Percentiles rank a stretch among this genome's conserved stretches.
phyloP scores from a whole-genome alignment of 2,888 invertebrate genomes.

The Drosophila algonquin region DNA sequence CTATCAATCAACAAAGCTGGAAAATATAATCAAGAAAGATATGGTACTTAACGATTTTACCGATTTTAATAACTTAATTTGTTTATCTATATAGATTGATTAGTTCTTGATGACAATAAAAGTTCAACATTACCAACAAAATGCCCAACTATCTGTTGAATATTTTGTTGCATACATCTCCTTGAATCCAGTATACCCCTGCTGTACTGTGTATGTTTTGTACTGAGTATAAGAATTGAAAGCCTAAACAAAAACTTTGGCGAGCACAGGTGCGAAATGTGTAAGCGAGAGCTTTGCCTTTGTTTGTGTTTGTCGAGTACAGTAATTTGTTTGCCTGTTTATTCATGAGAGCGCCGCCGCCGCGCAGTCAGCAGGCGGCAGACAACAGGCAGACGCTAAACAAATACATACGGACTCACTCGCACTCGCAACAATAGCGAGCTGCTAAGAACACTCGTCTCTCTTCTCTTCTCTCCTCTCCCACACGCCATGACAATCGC shows the following conservation, averaged over 20 bases:
- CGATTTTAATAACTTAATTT: too few relatives aligned
- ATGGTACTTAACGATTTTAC: too few relatives aligned
- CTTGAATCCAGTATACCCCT: not conserved
- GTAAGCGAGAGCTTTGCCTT: constrained; percentile 32
- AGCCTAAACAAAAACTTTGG: constrained; percentile 22
- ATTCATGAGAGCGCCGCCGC: constrained; percentile 52
- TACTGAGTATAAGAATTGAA: not conserved
- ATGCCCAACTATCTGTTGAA: too few relatives aligned
- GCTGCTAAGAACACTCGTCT: constrained; percentile 37
- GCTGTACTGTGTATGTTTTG: not conserved
- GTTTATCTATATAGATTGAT: too few relatives aligned
- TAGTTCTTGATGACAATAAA: too few relatives aligned
- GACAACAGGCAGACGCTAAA: constrained; percentile 48
- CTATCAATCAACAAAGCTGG: too few relatives aligned
- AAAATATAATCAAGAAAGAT: too few relatives aligned
- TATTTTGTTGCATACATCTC: not conserved
- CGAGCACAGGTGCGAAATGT: constrained; percentile 52
- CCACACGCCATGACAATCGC: constrained; percentile 14
- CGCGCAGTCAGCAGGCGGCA: constrained; percentile 16
- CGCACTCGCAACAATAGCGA: constrained; percentile 23
- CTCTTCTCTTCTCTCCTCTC: constrained; percentile 12
- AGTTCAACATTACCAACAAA: too few relatives aligned
- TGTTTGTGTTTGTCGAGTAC: constrained; percentile 55
- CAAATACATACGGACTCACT: constrained; percentile 41
- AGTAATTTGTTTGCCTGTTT: constrained; percentile 71